phyloP scores from a whole-genome alignment of 2,888 invertebrate species.

The Parnassius glacialis region DNA sequence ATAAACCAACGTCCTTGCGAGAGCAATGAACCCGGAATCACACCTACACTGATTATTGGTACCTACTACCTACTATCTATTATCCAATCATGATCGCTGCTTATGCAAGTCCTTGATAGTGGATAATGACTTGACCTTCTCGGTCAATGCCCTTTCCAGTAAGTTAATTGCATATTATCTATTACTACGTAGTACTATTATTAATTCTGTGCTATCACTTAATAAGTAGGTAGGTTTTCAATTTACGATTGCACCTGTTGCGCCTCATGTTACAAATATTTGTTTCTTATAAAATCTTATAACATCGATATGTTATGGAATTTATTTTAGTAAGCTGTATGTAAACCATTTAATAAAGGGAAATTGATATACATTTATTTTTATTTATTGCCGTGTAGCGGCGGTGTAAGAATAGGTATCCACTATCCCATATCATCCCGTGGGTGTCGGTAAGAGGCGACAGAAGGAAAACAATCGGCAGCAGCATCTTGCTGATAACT shows the following conservation, averaged over 20 bases:
- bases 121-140: slow-evolving; percentile 62
- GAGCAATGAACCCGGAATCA: slow-evolving; percentile 70
- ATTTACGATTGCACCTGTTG: slow-evolving; percentile 25
- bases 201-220: not conserved
- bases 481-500: too few relatives aligned
- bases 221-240: slow-evolving; percentile 11
- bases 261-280: not conserved
- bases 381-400: too few relatives aligned
- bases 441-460: too few relatives aligned
- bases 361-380: too few relatives aligned
- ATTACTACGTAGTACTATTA: not conserved
- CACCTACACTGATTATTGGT: slow-evolving; percentile 46
- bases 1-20: slow-evolving; percentile 66
- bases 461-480: too few relatives aligned
- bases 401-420: too few relatives aligned
- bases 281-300: not conserved
- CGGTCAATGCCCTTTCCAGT: slow-evolving; percentile 53
- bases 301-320: not conserved
- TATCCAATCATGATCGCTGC: slow-evolving; percentile 53
- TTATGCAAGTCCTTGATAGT: slow-evolving; percentile 63
- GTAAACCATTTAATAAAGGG: too few relatives aligned
- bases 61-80: slow-evolving; percentile 36
- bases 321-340: not conserved
- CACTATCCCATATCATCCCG: too few relatives aligned
- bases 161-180: slow-evolving; percentile 37